Evolutionary conservation across 2,888 invertebrate genomes (phyloP).

Genomic region (Lochmaea crataegi): DNA sequence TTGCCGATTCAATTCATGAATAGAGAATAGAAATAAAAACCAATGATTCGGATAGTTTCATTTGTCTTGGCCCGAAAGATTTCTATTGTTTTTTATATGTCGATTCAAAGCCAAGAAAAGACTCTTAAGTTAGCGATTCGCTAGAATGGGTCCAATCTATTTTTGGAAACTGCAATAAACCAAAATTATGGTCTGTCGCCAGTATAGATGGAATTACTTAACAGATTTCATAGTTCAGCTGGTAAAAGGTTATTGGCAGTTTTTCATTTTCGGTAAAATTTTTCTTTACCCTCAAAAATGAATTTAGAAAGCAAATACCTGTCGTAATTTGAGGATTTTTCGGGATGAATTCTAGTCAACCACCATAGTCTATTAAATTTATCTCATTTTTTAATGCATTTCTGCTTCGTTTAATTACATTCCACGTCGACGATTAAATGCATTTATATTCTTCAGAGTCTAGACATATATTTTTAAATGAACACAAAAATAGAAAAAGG

Average conservation of each 20-base stretch:
- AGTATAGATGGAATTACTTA: slow-evolving; percentile 61
- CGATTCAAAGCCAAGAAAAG: slow-evolving; percentile 53
- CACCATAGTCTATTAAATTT: background rate
- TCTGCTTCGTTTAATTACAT: background rate
- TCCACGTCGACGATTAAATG: background rate
- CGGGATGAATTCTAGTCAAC: background rate
- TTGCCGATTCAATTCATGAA: slow-evolving; percentile 61
- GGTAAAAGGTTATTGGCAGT: slow-evolving; percentile 37
- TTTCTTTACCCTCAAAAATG: background rate
- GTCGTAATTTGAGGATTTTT: too few relatives aligned
- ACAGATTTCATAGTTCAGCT: slow-evolving; percentile 54
- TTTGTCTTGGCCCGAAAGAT: slow-evolving; percentile 53
- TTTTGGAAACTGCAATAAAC: slow-evolving; percentile 59
- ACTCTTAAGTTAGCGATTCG: slow-evolving; percentile 61
- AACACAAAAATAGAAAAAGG: background rate
- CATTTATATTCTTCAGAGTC: background rate
- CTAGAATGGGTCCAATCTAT: slow-evolving; percentile 62
- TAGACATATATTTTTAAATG: background rate
- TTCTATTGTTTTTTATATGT: slow-evolving; percentile 57
- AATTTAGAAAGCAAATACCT: too few relatives aligned
- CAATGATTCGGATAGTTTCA: slow-evolving; percentile 62
- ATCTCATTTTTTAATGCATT: background rate
- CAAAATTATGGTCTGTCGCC: slow-evolving; percentile 62
- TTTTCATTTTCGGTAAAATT: slow-evolving; percentile 23
- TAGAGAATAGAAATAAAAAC: slow-evolving; percentile 63